A percentile compares a stretch with the other conserved stretches of the same genome.
Conservation (phyloP, 2,888 invertebrate species). For the Chrysopilus asiliformis region DNA sequence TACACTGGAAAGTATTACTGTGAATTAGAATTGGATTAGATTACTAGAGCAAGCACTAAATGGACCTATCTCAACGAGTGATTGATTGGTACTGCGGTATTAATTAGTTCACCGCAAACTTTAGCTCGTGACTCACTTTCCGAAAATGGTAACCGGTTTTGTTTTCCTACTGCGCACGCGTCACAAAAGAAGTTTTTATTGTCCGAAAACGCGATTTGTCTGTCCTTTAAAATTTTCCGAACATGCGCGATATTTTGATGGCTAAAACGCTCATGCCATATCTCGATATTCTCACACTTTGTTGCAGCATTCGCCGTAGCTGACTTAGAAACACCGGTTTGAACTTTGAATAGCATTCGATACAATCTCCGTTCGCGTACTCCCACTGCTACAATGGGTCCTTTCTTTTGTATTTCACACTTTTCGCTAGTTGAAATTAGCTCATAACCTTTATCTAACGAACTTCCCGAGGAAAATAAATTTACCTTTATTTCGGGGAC, state of each 20-base stretch:
- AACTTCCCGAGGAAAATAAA: background rate
- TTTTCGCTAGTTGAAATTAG: background rate
- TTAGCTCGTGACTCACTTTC: conserved; percentile 11
- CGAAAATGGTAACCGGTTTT: conserved; percentile 14
- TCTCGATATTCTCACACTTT: too few species aligned
- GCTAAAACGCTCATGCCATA: too few species aligned
- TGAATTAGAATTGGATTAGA: too few species aligned
- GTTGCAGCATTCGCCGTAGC: background rate
- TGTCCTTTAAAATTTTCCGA: background rate
- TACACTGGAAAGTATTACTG: too few species aligned
- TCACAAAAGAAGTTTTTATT: conserved; percentile 12
- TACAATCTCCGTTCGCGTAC: background rate
- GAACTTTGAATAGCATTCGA: conserved; percentile 1
- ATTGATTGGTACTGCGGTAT: too few species aligned
- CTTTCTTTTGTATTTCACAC: conserved; percentile 1
- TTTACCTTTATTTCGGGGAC: background rate
- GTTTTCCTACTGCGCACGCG: conserved; percentile 17
- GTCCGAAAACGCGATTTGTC: background rate
- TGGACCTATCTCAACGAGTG: too few species aligned
- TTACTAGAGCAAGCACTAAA: too few species aligned
- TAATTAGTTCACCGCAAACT: conserved; percentile 15
- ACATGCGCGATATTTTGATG: background rate
- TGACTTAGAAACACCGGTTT: background rate
- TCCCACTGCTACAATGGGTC: conserved; percentile 5
- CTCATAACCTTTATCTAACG: conserved; percentile 2